phyloP scores from a whole-genome alignment of 23 tunicate genomes.

The Trididemnum miniatum region DNA sequence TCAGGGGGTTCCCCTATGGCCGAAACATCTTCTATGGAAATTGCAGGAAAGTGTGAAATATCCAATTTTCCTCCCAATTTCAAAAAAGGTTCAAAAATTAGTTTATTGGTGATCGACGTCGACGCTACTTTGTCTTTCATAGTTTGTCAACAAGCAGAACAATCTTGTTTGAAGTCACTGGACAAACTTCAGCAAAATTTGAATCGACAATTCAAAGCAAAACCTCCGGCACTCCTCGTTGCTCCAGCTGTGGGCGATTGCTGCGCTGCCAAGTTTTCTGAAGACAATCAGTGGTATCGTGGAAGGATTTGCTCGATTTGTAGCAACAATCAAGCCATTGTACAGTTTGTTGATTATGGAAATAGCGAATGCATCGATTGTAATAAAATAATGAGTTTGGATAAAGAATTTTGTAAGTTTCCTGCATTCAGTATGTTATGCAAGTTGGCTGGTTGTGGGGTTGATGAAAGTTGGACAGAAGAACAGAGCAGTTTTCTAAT shows the following conservation, averaged over 20 bases:
- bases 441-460: constrained; percentile 7
- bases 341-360: constrained; percentile 64
- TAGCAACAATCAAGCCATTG: not conserved
- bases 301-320: not conserved
- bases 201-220: not conserved
- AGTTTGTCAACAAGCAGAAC: constrained; percentile 1
- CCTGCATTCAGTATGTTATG: constrained; percentile 44
- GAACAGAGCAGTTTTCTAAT: not conserved
- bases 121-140: not conserved
- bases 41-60: too few species aligned
- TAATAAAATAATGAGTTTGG: not conserved
- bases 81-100: not conserved
- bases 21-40: too few species aligned
- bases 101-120: constrained; percentile 19
- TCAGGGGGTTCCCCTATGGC: not conserved
- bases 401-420: constrained; percentile 19
- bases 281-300: constrained; percentile 63
- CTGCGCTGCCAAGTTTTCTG: constrained; percentile 35
- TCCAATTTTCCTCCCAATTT: not conserved
- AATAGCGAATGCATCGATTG: constrained; percentile 19
- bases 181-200: constrained; percentile 2
- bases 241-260: constrained; percentile 6
- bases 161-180: not conserved
- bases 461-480: constrained; percentile 17
- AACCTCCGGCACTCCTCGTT: not conserved